Evolutionary conservation across 2,113 vertebrate species (phyloP).

Genomic region (Trochalopteron elliotii): DNA sequence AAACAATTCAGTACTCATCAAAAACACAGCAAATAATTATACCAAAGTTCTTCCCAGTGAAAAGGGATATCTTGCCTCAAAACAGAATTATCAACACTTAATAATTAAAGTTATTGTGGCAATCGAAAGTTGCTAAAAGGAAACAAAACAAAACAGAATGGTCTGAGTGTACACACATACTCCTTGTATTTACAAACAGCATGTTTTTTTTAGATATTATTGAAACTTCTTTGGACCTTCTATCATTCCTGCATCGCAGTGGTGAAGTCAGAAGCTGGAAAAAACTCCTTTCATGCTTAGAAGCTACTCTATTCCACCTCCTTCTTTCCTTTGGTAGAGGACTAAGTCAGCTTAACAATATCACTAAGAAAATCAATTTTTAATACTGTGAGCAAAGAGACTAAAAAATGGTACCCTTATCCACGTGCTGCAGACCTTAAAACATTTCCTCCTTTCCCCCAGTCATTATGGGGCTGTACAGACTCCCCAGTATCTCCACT

Average conservation of each 20-base stretch:
- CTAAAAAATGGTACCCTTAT: neutral
- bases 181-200: neutral
- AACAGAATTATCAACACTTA: neutral
- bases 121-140: neutral
- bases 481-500: neutral
- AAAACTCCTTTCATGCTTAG: neutral
- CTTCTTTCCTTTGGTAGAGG: neutral
- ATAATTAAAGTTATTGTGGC: neutral
- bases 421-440: neutral
- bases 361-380: neutral
- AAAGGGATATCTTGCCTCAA: neutral
- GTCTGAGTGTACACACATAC: neutral
- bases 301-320: neutral
- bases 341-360: neutral
- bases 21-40: neutral
- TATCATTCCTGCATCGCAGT: neutral
- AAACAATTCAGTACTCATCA: neutral
- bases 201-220: neutral
- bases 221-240: neutral
- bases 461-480: neutral
- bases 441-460: neutral
- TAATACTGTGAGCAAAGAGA: neutral
- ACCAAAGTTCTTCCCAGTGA: neutral
- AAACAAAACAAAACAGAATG: neutral
- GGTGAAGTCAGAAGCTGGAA: neutral